Base-by-base conservation (phyloP, 2,113 vertebrate genomes). In the Hemichromis elongatus region DNA sequence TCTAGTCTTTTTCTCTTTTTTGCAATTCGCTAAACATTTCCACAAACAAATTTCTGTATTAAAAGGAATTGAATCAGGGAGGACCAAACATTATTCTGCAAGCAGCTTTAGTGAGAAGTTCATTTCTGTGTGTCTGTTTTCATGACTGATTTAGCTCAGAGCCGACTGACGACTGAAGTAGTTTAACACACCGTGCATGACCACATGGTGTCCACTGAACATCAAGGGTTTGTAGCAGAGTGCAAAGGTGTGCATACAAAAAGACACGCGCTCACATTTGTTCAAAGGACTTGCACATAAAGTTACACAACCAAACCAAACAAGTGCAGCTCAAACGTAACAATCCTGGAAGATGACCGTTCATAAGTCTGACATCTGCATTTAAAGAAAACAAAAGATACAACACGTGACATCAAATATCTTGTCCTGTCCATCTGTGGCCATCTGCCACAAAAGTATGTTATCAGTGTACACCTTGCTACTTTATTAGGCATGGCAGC, bases 161-260 rank as follows among this genome's bases (percentile, higher is more conserved):
- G 47, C 18, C 47, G 47, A 1, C 16, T 52, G 35, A 59, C 28
- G 63, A 87, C 30, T 86, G 87, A 88, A 85, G 81, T 52, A 78
- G 91, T 80, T 84, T n/a, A 92, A 81, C 18, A 55, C 59, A 42
- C 78, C 78, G 8, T 85, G 28, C 24, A 56, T 59, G 84, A 81
- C 63, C 85, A 91, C 82, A 79, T 87, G 88, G 53, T 47, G 6
- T 59, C 59, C 50, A 4, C 42, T 19, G 33, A 79, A 79, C 82
- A 85, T 84, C 56, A 87, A 80, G 53, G 77, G 35, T 45, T 68
- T 77, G 53, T 21, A 73, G 57, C 21, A 66, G 53, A 35, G 18
- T 37, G 26, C 68, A 83, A 66, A 19, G 80, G 56, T 30, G 45
- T 11, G 14, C n/a, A 47, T 3, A 16, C 68, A 80, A 77, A 56